Evolutionary conservation across 2,888 invertebrate genomes (phyloP).

Genomic region (Phaedon cochleariae): DNA sequence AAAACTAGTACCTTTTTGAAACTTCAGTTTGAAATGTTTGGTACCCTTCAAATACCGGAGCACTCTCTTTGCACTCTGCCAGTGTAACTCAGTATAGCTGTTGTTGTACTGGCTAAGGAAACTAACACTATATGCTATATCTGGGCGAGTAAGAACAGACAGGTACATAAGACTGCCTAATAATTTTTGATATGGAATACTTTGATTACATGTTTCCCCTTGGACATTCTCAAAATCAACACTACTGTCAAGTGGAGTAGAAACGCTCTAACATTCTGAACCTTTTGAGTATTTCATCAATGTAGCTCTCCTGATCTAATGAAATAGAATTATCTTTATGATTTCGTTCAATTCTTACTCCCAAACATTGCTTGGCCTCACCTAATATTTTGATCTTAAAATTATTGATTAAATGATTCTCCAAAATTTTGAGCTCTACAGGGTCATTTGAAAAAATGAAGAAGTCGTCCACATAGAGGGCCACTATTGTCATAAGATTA

Average conservation of each 20-base stretch:
- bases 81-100: slow-evolving; percentile 35
- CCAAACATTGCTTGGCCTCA: slow-evolving; percentile 34
- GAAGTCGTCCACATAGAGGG: slow-evolving; percentile 15
- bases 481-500: slow-evolving; percentile 17
- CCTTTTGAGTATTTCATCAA: slow-evolving; percentile 23
- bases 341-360: slow-evolving; percentile 37
- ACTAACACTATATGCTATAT: slow-evolving; percentile 39
- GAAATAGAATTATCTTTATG: slow-evolving; percentile 19
- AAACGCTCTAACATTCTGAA: slow-evolving; percentile 23
- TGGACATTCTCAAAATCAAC: slow-evolving; percentile 4
- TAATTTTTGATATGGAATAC: slow-evolving; percentile 32
- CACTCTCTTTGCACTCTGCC: slow-evolving; percentile 24
- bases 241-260: slow-evolving; percentile 16
- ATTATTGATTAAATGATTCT: slow-evolving; percentile 8
- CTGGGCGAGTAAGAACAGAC: slow-evolving; percentile 37
- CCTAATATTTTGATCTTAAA: slow-evolving; percentile 30
- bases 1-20: not conserved
- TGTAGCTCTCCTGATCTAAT: slow-evolving; percentile 36
- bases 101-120: slow-evolving; percentile 37
- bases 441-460: slow-evolving; percentile 13
- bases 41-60: slow-evolving; percentile 25
- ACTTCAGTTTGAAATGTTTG: not conserved
- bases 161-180: slow-evolving; percentile 35
- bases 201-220: slow-evolving; percentile 5
- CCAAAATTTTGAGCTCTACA: slow-evolving; percentile 5